These are phyloP conservation scores for Aethina tumida DNA, from an alignment of 1,140 invertebrate species.

Conservation along the genomic window DNA sequence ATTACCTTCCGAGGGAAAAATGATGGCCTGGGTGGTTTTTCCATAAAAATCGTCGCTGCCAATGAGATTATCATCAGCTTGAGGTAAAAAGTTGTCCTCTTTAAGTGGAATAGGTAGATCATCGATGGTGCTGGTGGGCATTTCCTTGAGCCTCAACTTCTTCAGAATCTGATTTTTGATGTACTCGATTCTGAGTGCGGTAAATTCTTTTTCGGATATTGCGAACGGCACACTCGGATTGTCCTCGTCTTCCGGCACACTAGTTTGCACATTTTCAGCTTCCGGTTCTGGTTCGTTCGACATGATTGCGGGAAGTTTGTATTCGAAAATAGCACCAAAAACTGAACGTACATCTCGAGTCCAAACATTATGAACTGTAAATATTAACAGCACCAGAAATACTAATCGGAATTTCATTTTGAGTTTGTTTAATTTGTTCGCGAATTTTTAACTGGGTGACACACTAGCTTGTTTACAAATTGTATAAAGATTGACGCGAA, in stretches of 20 bases:
- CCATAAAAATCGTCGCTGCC: conserved; percentile 64
- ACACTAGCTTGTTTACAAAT: conserved; percentile 25
- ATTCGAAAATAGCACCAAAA: conserved; percentile 24
- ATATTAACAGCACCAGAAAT: conserved; percentile 10
- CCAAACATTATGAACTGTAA: conserved; percentile 9
- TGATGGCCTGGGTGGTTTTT: conserved; percentile 66
- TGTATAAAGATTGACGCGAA: conserved; percentile 25
- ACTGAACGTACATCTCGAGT: conserved; percentile 18
- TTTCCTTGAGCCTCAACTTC: conserved; percentile 62
- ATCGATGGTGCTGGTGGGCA: conserved; percentile 50
- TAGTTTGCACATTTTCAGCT: conserved; percentile 21
- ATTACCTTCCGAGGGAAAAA: conserved; percentile 64
- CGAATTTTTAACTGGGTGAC: conserved; percentile 13
- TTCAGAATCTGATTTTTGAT: conserved; percentile 73
- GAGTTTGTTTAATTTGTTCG: neutral
- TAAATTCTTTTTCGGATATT: conserved; percentile 38
- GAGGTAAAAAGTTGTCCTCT: conserved; percentile 39
- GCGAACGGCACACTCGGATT: conserved; percentile 6
- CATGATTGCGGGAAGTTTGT: conserved; percentile 9
- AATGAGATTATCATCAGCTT: conserved; percentile 37
- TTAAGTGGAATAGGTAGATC: conserved; percentile 58
- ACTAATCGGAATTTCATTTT: conserved; percentile 14
- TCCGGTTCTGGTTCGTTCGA: conserved; percentile 7
- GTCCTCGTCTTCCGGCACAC: conserved; percentile 14
- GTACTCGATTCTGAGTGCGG: conserved; percentile 57